Conservation (phyloP, 2,797 vertebrate species). For the Limnodromus scolopaceus region DNA sequence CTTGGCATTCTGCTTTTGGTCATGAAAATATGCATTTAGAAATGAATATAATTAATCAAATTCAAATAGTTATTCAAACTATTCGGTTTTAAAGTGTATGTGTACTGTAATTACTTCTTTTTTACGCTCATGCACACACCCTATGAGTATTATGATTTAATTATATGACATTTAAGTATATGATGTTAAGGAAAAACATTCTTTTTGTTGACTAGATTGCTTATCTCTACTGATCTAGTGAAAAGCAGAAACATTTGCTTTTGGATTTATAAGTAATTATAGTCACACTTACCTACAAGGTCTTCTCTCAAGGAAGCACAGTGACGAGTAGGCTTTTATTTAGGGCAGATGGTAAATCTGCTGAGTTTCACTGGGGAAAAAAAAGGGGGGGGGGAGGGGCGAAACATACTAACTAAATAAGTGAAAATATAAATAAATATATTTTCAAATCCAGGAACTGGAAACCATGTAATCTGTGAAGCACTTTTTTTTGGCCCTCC, state of each 20-base stretch:
- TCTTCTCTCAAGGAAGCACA: neutral
- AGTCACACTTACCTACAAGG: neutral
- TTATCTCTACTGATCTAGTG: neutral
- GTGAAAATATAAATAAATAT: neutral
- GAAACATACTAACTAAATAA: neutral
- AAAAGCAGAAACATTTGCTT: neutral
- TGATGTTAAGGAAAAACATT: too few relatives aligned
- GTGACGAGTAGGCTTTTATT: neutral
- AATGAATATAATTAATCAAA: neutral
- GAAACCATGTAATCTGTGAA: neutral
- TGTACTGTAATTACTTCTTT: neutral
- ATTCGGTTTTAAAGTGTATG: neutral
- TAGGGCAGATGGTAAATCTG: neutral
- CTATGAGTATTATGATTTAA: neutral
- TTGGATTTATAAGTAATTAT: neutral
- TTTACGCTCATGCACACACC: neutral
- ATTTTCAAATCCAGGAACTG: neutral
- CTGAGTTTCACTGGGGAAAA: neutral
- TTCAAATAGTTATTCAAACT: neutral
- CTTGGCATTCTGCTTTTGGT: neutral
- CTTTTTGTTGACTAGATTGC: neutral
- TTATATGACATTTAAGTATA: neutral
- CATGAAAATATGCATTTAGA: neutral
- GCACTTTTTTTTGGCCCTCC: neutral
- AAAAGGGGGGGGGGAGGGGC: rapidly evolving